These are phyloP conservation scores for Microtus agrestis DNA, from an alignment of 2,797 vertebrate species.

Conservation along the genomic window DNA sequence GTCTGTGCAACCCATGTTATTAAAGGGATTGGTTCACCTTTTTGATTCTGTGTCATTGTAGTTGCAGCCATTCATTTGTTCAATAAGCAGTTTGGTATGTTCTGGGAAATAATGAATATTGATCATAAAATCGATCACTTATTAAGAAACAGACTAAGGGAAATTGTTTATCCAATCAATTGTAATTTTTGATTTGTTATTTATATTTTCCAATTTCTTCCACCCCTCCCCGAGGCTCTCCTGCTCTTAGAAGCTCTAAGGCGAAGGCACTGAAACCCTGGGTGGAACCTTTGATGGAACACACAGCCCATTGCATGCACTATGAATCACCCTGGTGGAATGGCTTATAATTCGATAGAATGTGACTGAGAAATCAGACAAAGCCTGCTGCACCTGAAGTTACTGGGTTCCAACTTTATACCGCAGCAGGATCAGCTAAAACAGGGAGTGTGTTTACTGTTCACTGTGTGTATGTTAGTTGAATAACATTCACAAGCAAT, in stretches of 20 bases:
- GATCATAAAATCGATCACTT: constrained; percentile 92
- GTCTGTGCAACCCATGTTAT: constrained; percentile 88
- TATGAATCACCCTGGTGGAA: constrained; percentile 66
- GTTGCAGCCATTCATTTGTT: constrained; percentile 90
- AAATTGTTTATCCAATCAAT: constrained; percentile 93
- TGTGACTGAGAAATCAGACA: constrained; percentile 79
- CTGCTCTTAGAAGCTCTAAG: constrained; percentile 76
- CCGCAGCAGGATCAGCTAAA: constrained; percentile 80
- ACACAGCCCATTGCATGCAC: constrained; percentile 75
- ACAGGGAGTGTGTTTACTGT: constrained; percentile 70
- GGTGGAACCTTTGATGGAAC: constrained; percentile 76
- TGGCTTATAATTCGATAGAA: neutral
- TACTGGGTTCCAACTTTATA: constrained; percentile 81
- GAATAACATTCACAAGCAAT: constrained; percentile 34
- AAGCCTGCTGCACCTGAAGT: constrained; percentile 83
- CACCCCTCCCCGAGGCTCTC: constrained; percentile 86
- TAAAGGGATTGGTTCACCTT: constrained; percentile 90
- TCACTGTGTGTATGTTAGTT: constrained; percentile 68
- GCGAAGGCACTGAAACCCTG: constrained; percentile 78
- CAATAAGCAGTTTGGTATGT: constrained; percentile 91
- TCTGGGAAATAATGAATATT: constrained; percentile 93
- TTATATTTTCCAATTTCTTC: constrained; percentile 91
- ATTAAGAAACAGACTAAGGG: constrained; percentile 92
- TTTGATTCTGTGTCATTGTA: constrained; percentile 90
- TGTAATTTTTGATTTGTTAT: constrained; percentile 93